Base-by-base conservation (phyloP, 2,888 invertebrate genomes). In the Lasioglossum vierecki region DNA sequence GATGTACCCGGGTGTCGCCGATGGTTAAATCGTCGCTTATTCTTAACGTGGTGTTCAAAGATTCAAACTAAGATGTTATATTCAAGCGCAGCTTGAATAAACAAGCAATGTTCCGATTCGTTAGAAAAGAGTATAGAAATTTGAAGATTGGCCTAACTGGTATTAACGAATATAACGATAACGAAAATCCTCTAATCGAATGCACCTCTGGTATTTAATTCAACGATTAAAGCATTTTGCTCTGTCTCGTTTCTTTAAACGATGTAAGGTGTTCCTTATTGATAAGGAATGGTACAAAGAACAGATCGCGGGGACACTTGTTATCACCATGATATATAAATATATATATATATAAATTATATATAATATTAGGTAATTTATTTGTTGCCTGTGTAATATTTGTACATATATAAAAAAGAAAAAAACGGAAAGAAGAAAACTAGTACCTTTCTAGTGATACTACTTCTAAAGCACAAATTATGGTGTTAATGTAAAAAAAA, bases 391-490 rank as follows among this genome's bases (percentile, higher is more conserved):
- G 72, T 86, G 83, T 84, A 90, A 77, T 83, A 82, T 89, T 89
- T 89, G 88, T 89, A 89, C 35, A 89, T 90, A 88, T 6, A 46
- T 15, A n/a, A n/a, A 57, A 53, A 53, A 53, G n/a, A 53, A 53
- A 3, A n/a, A 57, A 57, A 79, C 26, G 66, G 57, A 78, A 13
- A 70, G 72, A n/a, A 76, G 72, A 74, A 75, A 74, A 77, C 84
- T 86, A 84, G 88, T 86, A 88, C 80, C 84, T 90, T 89, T 68
- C 77, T 89, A 89, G 84, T 76, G 83, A 89, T 88, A 89, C 80
- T 85, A 85, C 81, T 79, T 82, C 49, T 83, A 85, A 88, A 87
- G 88, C 89, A 90, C 87, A 89, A 89, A 88, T 49, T 86, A 84
- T 72, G 63, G 57, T 57, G 77, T 68, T 66, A 76, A 85, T 30